A percentile compares a stretch with the other conserved stretches of the same genome.
These are phyloP conservation scores for Eretmocerus hayati DNA, from an alignment of 2,888 invertebrate species.

Conservation along the genomic window DNA sequence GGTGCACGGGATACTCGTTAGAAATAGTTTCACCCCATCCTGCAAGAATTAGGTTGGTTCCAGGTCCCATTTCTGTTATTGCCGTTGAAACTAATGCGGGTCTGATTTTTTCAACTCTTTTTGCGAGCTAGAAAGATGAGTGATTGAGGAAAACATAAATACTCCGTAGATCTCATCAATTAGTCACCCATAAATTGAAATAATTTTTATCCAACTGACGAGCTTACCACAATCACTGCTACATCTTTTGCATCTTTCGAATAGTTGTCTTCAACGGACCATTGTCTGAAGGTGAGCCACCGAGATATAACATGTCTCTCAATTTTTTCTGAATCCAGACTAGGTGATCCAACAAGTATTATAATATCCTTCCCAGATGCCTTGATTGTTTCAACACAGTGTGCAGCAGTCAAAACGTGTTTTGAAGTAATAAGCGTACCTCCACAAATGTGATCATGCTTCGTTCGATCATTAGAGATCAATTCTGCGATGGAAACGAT, in stretches of 20 bases:
- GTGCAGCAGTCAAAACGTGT: neutral
- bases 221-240: neutral
- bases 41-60: too few relatives aligned
- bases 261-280: neutral
- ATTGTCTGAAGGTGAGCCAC: neutral
- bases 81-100: too few relatives aligned
- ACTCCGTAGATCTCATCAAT: too few relatives aligned
- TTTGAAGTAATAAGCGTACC: neutral
- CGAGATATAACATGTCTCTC: neutral
- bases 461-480: neutral
- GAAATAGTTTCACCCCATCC: too few relatives aligned
- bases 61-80: too few relatives aligned
- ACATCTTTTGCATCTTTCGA: too few relatives aligned
- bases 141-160: too few relatives aligned
- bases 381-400: neutral
- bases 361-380: neutral
- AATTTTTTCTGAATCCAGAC: neutral
- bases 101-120: too few relatives aligned
- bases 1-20: too few relatives aligned
- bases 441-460: neutral
- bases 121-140: too few relatives aligned
- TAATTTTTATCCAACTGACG: too few relatives aligned
- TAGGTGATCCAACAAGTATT: neutral
- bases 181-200: too few relatives aligned
- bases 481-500: neutral